phyloP scores from a whole-genome alignment of 1,140 invertebrate species.

The Spodoptera litura region DNA sequence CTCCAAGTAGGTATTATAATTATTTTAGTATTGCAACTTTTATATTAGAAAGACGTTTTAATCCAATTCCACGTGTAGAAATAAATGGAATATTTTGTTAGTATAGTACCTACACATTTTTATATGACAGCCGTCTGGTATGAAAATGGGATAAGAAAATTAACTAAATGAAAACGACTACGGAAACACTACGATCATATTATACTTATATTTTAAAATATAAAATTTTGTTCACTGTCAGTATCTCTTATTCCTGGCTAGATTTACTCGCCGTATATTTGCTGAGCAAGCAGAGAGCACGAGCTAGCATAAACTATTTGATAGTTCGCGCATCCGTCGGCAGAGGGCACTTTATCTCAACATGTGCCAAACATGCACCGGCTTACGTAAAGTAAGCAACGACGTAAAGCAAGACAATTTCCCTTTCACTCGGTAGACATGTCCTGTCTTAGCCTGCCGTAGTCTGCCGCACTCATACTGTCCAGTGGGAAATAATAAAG shows the following conservation, averaged over 20 bases:
- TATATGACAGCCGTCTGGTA: background rate
- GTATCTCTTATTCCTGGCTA: too few species aligned
- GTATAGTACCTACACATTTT: background rate
- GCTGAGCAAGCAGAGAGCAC: background rate
- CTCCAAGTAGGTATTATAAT: background rate
- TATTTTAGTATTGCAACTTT: too few species aligned
- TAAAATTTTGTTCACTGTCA: too few species aligned
- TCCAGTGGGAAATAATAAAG: too few species aligned
- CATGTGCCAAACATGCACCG: constrained; percentile 10
- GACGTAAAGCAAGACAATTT: constrained; percentile 27
- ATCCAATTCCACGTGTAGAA: background rate
- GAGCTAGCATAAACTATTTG: constrained; percentile 2
- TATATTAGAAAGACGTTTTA: too few species aligned
- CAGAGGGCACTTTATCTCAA: constrained; percentile 24
- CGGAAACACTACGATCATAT: background rate
- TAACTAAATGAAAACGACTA: too few species aligned
- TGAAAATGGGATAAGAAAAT: too few species aligned
- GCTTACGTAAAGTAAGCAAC: background rate
- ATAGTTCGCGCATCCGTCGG: background rate
- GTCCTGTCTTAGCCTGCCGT: background rate
- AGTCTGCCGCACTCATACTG: background rate
- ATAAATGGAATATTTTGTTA: background rate
- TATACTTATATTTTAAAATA: too few species aligned
- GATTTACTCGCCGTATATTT: background rate
- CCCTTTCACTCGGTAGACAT: constrained; percentile 11